Percentiles rank a stretch among this genome's conserved stretches.
phyloP scores from a whole-genome alignment of 2,113 vertebrate genomes.

The Cyanistes caeruleus region DNA sequence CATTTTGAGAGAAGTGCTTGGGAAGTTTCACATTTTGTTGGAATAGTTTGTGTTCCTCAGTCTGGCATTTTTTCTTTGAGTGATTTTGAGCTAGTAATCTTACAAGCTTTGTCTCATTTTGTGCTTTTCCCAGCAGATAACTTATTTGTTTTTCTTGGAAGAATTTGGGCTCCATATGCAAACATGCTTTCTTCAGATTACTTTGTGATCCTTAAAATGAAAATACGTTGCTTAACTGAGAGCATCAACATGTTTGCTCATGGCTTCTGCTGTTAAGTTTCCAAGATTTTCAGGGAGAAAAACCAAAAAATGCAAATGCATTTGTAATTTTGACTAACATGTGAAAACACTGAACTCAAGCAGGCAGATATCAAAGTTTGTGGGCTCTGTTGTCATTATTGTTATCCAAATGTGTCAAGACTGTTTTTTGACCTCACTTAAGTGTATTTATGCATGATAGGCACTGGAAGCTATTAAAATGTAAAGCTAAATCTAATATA shows the following conservation, averaged over 20 bases:
- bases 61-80: background rate
- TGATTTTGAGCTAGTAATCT: background rate
- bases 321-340: background rate
- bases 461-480: background rate
- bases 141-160: slow-evolving; percentile 6
- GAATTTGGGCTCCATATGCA: background rate
- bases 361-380: background rate
- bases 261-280: background rate
- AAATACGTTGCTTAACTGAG: background rate
- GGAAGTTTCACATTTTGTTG: background rate
- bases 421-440: background rate
- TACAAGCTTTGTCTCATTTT: background rate
- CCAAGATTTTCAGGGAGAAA: background rate
- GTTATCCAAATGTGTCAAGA: background rate
- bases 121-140: background rate
- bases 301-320: background rate
- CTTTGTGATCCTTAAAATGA: background rate
- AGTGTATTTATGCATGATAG: background rate
- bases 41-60: background rate
- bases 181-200: background rate
- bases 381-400: background rate
- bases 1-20: background rate
- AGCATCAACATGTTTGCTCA: background rate
- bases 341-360: background rate
- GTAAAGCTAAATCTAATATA: background rate